A percentile compares a stretch with the other conserved stretches of the same genome.
phyloP scores from a whole-genome alignment of 2,797 vertebrate genomes.

The Mormyrops boulengeri region DNA sequence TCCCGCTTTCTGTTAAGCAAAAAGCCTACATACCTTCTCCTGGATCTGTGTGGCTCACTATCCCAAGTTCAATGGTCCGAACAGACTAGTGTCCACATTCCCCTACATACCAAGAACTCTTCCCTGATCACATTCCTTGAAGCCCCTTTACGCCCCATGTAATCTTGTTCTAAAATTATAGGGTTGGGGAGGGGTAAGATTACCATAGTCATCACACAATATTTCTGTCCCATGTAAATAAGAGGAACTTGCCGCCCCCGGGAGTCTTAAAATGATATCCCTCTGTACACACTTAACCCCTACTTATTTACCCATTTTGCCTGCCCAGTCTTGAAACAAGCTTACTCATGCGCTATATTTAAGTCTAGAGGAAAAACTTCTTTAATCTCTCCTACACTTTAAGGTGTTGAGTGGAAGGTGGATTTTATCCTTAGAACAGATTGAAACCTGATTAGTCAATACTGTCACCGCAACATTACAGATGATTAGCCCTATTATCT shows the following conservation, averaged over 20 bases:
- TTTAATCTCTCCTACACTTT: neutral
- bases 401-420: neutral
- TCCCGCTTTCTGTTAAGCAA: neutral
- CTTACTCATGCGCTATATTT: neutral
- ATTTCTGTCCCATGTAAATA: neutral
- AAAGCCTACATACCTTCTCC: neutral
- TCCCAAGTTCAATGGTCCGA: neutral
- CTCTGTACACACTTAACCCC: neutral
- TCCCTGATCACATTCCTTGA: neutral
- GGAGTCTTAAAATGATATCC: neutral
- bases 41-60: neutral
- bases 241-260: neutral
- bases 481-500: neutral
- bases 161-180: conserved; percentile 1
- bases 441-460: neutral
- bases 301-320: neutral
- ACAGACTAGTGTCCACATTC: neutral
- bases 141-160: neutral
- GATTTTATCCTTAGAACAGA: neutral
- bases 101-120: neutral
- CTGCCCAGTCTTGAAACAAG: neutral
- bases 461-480: neutral
- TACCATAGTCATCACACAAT: neutral
- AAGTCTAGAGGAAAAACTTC: neutral
- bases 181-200: neutral